A percentile compares a stretch with the other conserved stretches of the same genome.
Conservation (phyloP, 2,113 vertebrate species). For the Myiagra hebetior region DNA sequence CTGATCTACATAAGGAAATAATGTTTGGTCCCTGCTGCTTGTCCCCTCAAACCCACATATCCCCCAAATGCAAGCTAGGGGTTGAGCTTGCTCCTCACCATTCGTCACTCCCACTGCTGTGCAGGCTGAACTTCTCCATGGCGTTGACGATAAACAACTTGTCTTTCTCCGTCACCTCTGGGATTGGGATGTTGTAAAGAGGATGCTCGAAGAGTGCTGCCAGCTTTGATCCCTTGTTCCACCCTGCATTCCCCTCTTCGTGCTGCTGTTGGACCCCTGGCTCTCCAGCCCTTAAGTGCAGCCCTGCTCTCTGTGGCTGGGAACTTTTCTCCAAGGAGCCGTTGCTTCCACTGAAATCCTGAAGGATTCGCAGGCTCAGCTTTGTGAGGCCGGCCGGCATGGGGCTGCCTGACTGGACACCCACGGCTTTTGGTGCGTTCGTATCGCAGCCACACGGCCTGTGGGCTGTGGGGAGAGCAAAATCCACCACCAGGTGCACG, state of each 20-base stretch:
- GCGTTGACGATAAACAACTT: conserved; percentile 75
- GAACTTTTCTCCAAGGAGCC: conserved; percentile 40
- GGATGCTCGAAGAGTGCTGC: conserved; percentile 76
- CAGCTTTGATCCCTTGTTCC: conserved; percentile 60
- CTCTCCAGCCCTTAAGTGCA: not conserved
- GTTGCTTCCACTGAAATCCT: conserved; percentile 58
- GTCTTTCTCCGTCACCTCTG: conserved; percentile 69
- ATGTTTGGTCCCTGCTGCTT: not conserved
- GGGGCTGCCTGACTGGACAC: rapidly evolving
- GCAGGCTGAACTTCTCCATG: conserved; percentile 61
- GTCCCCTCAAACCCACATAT: not conserved
- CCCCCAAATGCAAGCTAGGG: not conserved
- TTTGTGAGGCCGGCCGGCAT: not conserved
- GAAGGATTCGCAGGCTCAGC: conserved; percentile 31
- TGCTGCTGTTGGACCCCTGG: not conserved
- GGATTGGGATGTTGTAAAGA: conserved; percentile 70
- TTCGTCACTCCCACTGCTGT: conserved; percentile 61
- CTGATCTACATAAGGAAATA: rapidly evolving
- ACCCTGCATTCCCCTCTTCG: rapidly evolving
- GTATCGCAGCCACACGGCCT: not conserved
- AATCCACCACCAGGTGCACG: conserved; percentile 70
- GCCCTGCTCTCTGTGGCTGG: not conserved
- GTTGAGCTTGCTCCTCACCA: conserved; percentile 66
- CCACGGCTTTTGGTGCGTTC: not conserved
- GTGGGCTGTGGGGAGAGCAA: conserved; percentile 29